These are phyloP conservation scores for Crotalus adamanteus DNA, from an alignment of 2,797 vertebrate genomes.

Conservation along the genomic window DNA sequence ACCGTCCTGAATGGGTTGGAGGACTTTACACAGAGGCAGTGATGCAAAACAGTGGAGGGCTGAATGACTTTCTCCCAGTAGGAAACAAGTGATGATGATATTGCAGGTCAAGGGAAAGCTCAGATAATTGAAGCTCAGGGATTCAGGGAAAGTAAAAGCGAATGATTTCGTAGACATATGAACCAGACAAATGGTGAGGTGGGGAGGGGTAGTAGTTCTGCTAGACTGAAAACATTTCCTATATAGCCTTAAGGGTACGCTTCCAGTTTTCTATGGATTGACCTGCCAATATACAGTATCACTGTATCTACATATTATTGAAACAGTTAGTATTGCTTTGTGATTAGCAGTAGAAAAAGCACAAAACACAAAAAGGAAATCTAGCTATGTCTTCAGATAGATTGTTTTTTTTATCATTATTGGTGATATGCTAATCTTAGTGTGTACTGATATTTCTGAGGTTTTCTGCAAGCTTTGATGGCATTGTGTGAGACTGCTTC, in stretches of 20 bases:
- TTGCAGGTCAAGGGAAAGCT: background rate
- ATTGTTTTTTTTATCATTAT: background rate
- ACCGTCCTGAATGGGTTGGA: background rate
- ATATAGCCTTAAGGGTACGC: background rate
- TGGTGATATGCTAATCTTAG: background rate
- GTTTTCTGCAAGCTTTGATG: conserved; percentile 10
- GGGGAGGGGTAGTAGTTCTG: background rate
- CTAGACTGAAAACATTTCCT: background rate
- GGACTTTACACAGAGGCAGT: background rate
- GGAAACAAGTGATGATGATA: background rate
- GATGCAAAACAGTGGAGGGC: background rate
- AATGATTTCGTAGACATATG: background rate
- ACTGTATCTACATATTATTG: background rate
- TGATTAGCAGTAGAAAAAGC: background rate
- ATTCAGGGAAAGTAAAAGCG: background rate
- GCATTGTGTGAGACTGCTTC: background rate
- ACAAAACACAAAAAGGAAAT: background rate
- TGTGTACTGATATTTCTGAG: background rate
- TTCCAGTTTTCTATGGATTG: background rate
- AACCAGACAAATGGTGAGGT: background rate
- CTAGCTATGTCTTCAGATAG: background rate
- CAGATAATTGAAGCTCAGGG: background rate
- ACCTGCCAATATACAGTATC: background rate
- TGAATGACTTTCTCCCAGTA: background rate
- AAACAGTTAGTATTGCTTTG: background rate